phyloP scores from a whole-genome alignment of 2,888 invertebrate genomes.

The Plagiodera versicolora region DNA sequence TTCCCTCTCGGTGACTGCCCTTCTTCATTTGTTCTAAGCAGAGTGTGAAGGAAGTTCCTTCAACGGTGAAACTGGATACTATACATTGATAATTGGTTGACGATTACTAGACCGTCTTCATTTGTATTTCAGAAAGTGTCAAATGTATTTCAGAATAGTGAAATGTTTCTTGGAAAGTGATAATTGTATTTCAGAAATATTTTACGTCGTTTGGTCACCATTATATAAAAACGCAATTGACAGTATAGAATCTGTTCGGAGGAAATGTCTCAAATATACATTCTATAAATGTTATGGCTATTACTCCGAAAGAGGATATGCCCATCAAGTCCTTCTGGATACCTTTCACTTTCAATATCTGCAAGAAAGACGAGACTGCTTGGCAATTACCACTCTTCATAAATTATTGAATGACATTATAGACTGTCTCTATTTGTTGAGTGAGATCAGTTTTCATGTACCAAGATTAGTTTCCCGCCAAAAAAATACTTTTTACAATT shows the following conservation, averaged over 20 bases:
- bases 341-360: neutral
- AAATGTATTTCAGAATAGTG: too few species aligned
- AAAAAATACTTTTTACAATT: too few species aligned
- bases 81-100: neutral
- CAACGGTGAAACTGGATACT: neutral
- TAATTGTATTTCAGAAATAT: too few species aligned
- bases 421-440: too few species aligned
- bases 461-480: too few species aligned
- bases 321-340: neutral
- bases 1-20: neutral
- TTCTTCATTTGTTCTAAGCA: neutral
- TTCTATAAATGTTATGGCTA: conserved; percentile 5
- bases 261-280: too few species aligned
- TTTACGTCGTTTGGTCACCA: neutral
- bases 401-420: too few species aligned
- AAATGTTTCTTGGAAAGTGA: too few species aligned
- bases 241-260: neutral
- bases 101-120: neutral
- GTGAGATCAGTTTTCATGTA: too few species aligned
- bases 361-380: neutral
- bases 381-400: conserved; percentile 3
- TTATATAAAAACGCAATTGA: neutral
- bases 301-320: conserved; percentile 3
- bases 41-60: neutral
- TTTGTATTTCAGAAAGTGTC: too few species aligned